Percentiles rank a stretch among this genome's conserved stretches.
These are phyloP conservation scores for Indri indri DNA, from an alignment of 2,113 vertebrate species.

Conservation along the genomic window DNA sequence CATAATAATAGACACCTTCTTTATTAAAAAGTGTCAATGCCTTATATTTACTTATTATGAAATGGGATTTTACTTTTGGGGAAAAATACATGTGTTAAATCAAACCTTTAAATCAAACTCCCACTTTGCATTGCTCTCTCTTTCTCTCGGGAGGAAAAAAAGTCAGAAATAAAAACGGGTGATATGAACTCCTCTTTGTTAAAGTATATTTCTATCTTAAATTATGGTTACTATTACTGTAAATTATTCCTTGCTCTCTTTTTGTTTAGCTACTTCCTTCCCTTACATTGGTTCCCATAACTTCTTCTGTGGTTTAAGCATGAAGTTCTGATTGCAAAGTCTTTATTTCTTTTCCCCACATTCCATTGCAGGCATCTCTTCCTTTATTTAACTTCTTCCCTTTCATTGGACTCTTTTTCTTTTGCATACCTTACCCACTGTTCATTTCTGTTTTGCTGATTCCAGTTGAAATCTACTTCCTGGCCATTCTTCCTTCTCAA, in stretches of 20 bases:
- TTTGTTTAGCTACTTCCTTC: background rate
- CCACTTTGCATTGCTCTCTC: background rate
- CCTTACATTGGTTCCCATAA: background rate
- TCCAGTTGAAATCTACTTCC: background rate
- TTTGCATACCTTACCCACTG: background rate
- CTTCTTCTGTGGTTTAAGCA: background rate
- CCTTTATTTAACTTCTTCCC: background rate
- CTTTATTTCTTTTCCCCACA: background rate
- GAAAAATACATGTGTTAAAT: background rate
- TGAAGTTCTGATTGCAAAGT: background rate
- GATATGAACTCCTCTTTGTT: background rate
- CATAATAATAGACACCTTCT: background rate
- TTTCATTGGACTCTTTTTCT: background rate
- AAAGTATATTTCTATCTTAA: background rate
- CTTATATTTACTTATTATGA: background rate
- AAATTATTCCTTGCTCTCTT: background rate
- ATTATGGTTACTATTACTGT: background rate
- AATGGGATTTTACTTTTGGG: background rate
- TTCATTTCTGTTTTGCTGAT: background rate
- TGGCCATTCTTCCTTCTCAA: background rate
- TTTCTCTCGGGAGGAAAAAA: background rate
- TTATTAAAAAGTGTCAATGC: background rate
- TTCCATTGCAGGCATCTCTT: background rate
- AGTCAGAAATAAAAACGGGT: background rate
- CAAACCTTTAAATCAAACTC: conserved; percentile 27